These are phyloP conservation scores for Neomonachus schauinslandi DNA, from an alignment of 2,113 vertebrate genomes.

Conservation along the genomic window DNA sequence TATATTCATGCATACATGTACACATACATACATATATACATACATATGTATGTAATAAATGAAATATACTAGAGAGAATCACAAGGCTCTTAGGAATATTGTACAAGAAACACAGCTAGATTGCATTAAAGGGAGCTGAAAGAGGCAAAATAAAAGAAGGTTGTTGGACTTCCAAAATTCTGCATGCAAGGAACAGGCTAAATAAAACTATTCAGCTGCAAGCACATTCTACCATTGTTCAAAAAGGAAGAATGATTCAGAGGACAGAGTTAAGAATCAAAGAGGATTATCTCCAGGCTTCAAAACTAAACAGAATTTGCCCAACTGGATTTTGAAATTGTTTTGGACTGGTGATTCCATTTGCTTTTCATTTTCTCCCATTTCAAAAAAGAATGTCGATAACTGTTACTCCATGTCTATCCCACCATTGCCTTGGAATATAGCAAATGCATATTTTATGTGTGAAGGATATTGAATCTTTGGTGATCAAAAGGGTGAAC, in stretches of 20 bases:
- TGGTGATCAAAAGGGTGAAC: not conserved
- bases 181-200: not conserved
- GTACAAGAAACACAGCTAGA: not conserved
- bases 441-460: not conserved
- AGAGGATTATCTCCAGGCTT: not conserved
- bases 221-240: not conserved
- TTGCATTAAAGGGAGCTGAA: not conserved
- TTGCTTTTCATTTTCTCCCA: not conserved
- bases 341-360: not conserved
- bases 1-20: not conserved
- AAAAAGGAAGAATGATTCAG: not conserved
- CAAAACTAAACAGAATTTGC: not conserved
- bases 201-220: not conserved
- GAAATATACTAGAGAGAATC: not conserved
- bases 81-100: not conserved
- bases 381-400: not conserved
- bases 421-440: not conserved
- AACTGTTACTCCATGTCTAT: not conserved
- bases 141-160: not conserved
- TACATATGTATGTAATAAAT: not conserved
- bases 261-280: not conserved
- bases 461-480: not conserved
- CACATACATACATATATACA: not conserved
- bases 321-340: not conserved
- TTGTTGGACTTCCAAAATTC: not conserved